Conservation (phyloP, 2,888 invertebrate genomes). For the Campoplex capitator region DNA sequence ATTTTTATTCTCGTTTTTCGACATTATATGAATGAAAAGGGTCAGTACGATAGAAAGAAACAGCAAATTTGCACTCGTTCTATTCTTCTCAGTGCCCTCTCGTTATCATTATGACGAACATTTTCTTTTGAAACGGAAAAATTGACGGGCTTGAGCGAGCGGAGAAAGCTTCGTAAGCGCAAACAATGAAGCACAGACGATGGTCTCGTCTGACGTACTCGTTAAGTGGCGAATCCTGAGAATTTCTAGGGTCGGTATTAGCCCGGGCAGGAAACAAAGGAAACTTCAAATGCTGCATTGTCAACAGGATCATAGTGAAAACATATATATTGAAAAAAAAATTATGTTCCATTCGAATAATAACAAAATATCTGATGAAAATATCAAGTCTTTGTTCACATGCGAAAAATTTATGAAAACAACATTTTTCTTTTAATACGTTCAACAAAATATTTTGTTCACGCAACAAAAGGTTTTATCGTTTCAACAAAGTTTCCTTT, state of each 20-base stretch:
- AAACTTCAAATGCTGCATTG: conserved; percentile 2
- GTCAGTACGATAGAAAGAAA: conserved; percentile 34
- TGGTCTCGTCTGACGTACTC: conserved; percentile 43
- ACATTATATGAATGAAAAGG: conserved; percentile 30
- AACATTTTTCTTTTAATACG: no score
- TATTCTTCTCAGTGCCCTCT: conserved; percentile 17
- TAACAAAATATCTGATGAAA: no score
- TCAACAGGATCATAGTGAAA: not conserved
- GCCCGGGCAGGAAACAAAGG: not conserved
- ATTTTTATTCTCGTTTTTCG: conserved; percentile 17
- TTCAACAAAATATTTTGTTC: no score
- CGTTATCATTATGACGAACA: conserved; percentile 51
- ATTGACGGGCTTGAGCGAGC: conserved; percentile 4
- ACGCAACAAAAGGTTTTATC: no score
- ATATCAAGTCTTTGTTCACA: not conserved
- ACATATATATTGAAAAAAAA: not conserved
- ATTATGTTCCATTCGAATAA: not conserved
- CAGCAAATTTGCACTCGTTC: conserved; percentile 35
- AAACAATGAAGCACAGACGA: conserved; percentile 52
- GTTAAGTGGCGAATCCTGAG: conserved; percentile 1
- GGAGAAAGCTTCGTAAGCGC: conserved; percentile 30
- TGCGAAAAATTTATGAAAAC: not conserved
- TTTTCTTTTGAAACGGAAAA: conserved; percentile 19
- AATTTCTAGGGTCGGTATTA: not conserved
- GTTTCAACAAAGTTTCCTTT: no score